phyloP scores from a whole-genome alignment of 2,888 invertebrate species.

The Ichneumoninae sp. region DNA sequence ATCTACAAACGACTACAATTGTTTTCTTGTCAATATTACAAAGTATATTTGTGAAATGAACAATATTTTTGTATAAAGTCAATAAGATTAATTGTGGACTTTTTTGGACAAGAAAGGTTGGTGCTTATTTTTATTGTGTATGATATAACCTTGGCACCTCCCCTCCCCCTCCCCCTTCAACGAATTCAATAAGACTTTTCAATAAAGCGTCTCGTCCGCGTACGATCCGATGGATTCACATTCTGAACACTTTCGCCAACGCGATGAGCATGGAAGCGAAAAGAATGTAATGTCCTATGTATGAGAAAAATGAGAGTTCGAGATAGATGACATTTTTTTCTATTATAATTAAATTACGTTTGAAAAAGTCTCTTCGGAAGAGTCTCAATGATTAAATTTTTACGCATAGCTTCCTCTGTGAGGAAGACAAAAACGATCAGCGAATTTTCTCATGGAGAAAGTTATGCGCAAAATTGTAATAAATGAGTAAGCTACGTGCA shows the following conservation, averaged over 20 bases:
- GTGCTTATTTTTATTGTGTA: neutral
- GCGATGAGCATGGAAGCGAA: constrained; percentile 47
- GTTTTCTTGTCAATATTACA: neutral
- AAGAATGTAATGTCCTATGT: constrained; percentile 49
- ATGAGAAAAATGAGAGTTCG: constrained; percentile 2
- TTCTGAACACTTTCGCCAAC: constrained; percentile 35
- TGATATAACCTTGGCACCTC: constrained; percentile 2
- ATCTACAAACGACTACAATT: neutral
- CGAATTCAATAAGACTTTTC: constrained; percentile 45
- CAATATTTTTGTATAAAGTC: neutral
- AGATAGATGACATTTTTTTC: neutral
- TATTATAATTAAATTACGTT: neutral
- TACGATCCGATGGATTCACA: neutral
- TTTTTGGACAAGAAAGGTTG: neutral
- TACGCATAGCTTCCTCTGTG: no score
- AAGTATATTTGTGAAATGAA: neutral
- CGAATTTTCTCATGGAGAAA: no score
- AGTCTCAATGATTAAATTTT: neutral
- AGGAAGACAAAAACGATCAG: no score
- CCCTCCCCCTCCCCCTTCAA: neutral
- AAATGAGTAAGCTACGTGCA: no score
- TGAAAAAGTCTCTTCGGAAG: neutral
- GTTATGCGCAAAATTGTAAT: no score
- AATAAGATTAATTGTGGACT: neutral
- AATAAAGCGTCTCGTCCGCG: constrained; percentile 22